These are phyloP conservation scores for Temnothorax rugatulus DNA, from an alignment of 2,888 invertebrate species.

Conservation along the genomic window DNA sequence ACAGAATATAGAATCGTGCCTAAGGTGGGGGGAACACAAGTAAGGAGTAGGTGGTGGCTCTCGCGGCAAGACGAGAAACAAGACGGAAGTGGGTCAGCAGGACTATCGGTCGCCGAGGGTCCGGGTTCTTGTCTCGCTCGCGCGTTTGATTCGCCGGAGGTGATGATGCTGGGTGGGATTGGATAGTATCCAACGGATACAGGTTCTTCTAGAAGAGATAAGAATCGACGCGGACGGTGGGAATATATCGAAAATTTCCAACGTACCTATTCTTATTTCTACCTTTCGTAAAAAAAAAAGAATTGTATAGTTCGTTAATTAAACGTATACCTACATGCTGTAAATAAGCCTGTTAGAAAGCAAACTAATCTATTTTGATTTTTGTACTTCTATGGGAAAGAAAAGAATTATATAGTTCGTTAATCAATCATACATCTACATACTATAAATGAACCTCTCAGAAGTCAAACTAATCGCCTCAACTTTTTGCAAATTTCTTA, in stretches of 20 bases:
- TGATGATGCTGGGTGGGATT: conserved; percentile 33
- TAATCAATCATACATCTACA: background rate
- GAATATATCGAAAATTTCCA: background rate
- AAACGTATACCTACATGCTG: background rate
- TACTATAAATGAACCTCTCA: background rate
- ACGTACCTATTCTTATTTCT: background rate
- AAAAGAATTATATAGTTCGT: background rate
- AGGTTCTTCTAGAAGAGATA: conserved; percentile 36
- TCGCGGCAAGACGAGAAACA: conserved; percentile 72
- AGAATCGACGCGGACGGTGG: background rate
- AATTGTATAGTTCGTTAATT: background rate
- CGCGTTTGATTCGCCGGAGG: conserved; percentile 31
- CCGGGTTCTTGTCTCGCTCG: conserved; percentile 79
- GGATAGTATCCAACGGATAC: conserved; percentile 11
- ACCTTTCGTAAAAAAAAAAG: background rate
- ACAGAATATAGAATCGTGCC: conserved; percentile 54
- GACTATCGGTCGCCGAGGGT: conserved; percentile 80
- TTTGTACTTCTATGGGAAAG: background rate
- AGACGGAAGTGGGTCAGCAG: conserved; percentile 80
- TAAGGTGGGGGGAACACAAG: conserved; percentile 59
- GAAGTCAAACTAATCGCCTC: background rate
- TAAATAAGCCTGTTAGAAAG: background rate
- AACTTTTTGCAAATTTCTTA: background rate
- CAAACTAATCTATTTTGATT: background rate
- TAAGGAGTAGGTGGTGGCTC: conserved; percentile 72